A percentile compares a stretch with the other conserved stretches of the same genome.
phyloP scores from a whole-genome alignment of 2,888 invertebrate species.

The Sylvicola cinctus region DNA sequence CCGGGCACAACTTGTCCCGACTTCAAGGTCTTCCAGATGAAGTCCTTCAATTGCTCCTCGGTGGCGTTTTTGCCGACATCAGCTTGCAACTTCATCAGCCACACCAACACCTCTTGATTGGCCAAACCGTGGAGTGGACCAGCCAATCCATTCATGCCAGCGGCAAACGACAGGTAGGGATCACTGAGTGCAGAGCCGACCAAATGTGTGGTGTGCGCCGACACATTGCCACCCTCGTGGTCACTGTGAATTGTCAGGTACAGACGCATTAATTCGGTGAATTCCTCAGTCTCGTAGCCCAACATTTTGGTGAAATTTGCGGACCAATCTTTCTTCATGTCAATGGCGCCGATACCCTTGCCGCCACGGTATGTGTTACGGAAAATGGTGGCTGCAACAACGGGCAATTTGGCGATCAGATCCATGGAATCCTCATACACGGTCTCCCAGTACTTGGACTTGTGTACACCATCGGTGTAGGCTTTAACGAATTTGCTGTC shows the following conservation, averaged over 20 bases:
- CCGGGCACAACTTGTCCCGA: constrained; percentile 76
- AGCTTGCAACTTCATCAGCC: constrained; percentile 75
- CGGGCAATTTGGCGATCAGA: constrained; percentile 70
- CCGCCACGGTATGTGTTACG: constrained; percentile 47
- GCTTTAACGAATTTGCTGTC: constrained; percentile 71
- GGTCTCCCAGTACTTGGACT: constrained; percentile 57
- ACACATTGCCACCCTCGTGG: constrained; percentile 81
- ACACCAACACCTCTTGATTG: constrained; percentile 83
- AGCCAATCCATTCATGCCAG: constrained; percentile 71
- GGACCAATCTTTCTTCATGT: constrained; percentile 63
- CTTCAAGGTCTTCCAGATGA: constrained; percentile 90
- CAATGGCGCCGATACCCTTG: constrained; percentile 55
- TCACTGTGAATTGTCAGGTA: constrained; percentile 69
- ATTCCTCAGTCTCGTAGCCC: constrained; percentile 48
- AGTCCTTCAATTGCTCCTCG: constrained; percentile 84
- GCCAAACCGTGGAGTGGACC: constrained; percentile 79
- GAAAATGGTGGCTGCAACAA: constrained; percentile 71
- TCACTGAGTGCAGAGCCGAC: constrained; percentile 75
- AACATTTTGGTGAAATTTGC: constrained; percentile 67
- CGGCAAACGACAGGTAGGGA: constrained; percentile 67
- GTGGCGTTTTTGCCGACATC: constrained; percentile 70
- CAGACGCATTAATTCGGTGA: constrained; percentile 66
- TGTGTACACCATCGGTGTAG: constrained; percentile 47
- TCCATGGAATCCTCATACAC: constrained; percentile 73
- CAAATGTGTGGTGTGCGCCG: constrained; percentile 72